Percentiles rank a stretch among this genome's conserved stretches.
Evolutionary conservation across 2,888 invertebrate genomes (phyloP).

Genomic region (Malacosoma neustria): DNA sequence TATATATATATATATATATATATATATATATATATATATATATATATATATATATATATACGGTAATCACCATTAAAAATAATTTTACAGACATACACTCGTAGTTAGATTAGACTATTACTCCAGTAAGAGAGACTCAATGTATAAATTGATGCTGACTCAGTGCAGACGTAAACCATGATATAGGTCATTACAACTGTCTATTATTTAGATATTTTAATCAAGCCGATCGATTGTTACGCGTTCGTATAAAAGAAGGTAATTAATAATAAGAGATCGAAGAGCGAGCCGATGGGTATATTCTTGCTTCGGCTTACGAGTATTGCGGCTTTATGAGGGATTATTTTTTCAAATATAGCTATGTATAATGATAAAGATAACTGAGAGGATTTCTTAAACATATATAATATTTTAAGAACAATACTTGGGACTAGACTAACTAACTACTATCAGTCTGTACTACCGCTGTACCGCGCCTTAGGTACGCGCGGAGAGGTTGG

Average conservation of each 20-base stretch:
- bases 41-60: neutral
- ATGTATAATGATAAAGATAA: too few relatives aligned
- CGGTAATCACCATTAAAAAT: too few relatives aligned
- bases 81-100: too few relatives aligned
- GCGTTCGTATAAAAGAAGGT: conserved; percentile 62
- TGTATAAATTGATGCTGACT: conserved; percentile 29
- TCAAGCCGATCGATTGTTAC: conserved; percentile 65
- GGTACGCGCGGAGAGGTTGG: too few relatives aligned
- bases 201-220: conserved; percentile 72
- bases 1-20: neutral
- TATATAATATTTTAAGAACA: too few relatives aligned
- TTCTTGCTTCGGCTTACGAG: neutral
- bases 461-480: too few relatives aligned
- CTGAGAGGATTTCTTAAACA: too few relatives aligned
- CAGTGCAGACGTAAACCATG: conserved; percentile 29
- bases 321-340: too few relatives aligned
- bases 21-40: neutral
- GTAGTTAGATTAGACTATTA: too few relatives aligned
- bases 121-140: conserved; percentile 3
- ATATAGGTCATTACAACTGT: conserved; percentile 43
- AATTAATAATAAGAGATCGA: conserved; percentile 68
- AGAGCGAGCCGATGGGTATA: conserved; percentile 21
- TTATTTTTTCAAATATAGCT: too few relatives aligned
- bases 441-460: too few relatives aligned
- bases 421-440: too few relatives aligned